These are phyloP conservation scores for Holcopasites calliopsidis DNA, from an alignment of 1,140 invertebrate species.

Conservation along the genomic window DNA sequence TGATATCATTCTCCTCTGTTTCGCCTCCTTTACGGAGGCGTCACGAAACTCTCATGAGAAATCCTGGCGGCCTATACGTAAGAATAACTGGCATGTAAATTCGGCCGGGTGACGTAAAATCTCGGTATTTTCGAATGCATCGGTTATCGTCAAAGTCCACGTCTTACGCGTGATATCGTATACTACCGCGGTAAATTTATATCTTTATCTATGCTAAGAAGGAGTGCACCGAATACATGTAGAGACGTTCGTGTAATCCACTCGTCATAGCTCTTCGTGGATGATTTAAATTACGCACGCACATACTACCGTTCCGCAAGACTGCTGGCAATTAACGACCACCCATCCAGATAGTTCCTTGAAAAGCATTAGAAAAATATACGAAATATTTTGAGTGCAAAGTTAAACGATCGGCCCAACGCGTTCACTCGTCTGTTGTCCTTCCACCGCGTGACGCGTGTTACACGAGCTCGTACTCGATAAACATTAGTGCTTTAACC, in stretches of 20 bases:
- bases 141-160: slow-evolving; percentile 21
- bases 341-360: not conserved
- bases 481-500: not conserved
- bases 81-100: not conserved
- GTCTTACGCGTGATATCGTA: slow-evolving; percentile 29
- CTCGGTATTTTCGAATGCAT: not conserved
- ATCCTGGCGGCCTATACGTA: too few relatives aligned
- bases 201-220: slow-evolving; percentile 35
- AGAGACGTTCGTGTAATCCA: slow-evolving; percentile 24
- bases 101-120: not conserved
- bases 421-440: not conserved
- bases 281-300: not conserved
- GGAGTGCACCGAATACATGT: slow-evolving; percentile 12
- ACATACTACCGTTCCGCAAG: not conserved
- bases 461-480: not conserved
- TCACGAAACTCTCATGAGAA: too few relatives aligned
- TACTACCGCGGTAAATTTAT: slow-evolving; percentile 19
- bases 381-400: too few relatives aligned
- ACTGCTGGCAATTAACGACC: not conserved
- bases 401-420: slow-evolving; percentile 3
- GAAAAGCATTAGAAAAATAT: too few relatives aligned
- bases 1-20: too few relatives aligned
- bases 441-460: not conserved
- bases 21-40: too few relatives aligned
- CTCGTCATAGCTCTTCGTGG: not conserved